Percentiles rank a stretch among this genome's conserved stretches.
These are phyloP conservation scores for Leptopilina syphax DNA, from an alignment of 2,888 invertebrate species.

Conservation along the genomic window DNA sequence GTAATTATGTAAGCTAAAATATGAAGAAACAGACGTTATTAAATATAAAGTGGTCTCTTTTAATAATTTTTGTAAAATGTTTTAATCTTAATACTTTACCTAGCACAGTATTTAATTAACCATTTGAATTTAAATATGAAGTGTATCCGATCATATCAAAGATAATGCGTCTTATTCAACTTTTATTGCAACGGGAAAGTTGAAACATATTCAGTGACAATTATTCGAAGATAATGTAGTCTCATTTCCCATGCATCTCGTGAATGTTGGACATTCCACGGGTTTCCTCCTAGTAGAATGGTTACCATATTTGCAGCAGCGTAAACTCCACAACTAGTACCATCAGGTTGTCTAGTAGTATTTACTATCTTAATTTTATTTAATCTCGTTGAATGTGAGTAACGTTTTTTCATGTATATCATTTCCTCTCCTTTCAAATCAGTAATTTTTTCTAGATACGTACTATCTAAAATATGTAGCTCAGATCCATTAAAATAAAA, in stretches of 20 bases:
- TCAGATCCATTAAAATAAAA: constrained; percentile 47
- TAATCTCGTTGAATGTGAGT: constrained; percentile 23
- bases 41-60: too few species aligned
- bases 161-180: too few species aligned
- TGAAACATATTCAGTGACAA: neutral
- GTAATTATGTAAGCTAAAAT: too few species aligned
- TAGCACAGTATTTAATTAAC: too few species aligned
- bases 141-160: too few species aligned
- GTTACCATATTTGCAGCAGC: constrained; percentile 52
- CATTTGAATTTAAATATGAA: too few species aligned
- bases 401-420: constrained; percentile 46
- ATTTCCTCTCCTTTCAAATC: constrained; percentile 37
- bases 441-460: neutral
- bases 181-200: neutral
- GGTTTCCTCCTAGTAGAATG: constrained; percentile 47
- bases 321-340: constrained; percentile 50
- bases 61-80: too few species aligned
- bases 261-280: neutral
- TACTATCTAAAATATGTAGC: constrained; percentile 51
- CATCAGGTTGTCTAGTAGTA: constrained; percentile 45
- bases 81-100: too few species aligned
- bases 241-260: neutral
- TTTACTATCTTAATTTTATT: neutral
- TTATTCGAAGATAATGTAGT: neutral
- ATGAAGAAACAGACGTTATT: too few species aligned